Evolutionary conservation across 2,113 vertebrate genomes (phyloP).

Genomic region (Amblyornis subalaris): DNA sequence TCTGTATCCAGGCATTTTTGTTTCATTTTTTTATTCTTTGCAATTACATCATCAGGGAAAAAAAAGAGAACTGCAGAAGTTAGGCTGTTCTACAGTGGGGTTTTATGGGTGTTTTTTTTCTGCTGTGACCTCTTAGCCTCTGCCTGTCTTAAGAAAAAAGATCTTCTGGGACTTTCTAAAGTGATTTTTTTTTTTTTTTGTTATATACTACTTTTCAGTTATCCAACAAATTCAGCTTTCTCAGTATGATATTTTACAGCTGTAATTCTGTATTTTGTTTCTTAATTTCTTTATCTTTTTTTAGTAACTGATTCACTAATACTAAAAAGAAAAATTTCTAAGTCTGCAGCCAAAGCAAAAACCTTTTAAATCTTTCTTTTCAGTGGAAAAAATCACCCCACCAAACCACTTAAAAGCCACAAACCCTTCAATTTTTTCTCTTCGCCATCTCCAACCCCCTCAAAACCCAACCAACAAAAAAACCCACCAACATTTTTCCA

Average conservation of each 20-base stretch:
- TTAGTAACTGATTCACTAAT: background rate
- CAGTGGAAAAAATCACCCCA: background rate
- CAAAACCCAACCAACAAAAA: background rate
- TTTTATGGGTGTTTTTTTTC: background rate
- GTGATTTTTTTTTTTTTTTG: background rate
- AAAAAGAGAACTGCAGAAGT: background rate
- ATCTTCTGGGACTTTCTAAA: background rate
- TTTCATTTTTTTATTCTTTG: background rate
- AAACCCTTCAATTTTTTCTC: background rate
- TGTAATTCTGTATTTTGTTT: background rate
- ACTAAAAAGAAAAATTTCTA: background rate
- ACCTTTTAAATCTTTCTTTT: background rate
- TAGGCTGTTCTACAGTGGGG: background rate
- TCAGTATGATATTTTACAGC: background rate
- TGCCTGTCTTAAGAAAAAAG: background rate
- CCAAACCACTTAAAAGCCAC: background rate
- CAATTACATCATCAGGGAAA: background rate
- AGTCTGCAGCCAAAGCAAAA: background rate
- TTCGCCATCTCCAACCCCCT: background rate
- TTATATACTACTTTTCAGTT: background rate
- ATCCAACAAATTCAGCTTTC: background rate
- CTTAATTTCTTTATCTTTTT: background rate
- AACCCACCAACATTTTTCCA: background rate
- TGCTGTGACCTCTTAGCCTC: background rate
- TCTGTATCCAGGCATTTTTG: background rate